Percentiles rank a stretch among this genome's conserved stretches.
Conservation (phyloP, 2,797 vertebrate species). For the Hozukius guyotensis region DNA sequence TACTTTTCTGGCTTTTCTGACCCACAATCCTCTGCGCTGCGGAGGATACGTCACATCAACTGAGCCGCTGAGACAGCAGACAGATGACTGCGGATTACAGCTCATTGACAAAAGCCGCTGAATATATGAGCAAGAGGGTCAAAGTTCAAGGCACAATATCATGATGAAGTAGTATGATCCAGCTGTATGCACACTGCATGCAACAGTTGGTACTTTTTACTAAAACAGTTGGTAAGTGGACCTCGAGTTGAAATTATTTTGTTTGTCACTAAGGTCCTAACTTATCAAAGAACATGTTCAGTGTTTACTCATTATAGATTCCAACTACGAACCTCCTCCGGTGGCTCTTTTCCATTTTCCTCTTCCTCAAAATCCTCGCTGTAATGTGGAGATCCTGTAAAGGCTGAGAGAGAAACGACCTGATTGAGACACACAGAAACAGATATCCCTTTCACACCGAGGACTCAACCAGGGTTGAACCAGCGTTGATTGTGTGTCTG, state of each 20-base stretch:
- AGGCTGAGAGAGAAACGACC: not conserved
- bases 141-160: not conserved
- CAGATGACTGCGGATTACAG: not conserved
- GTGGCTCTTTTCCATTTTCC: constrained; percentile 37
- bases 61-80: not conserved
- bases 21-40: too few species aligned
- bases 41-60: too few species aligned
- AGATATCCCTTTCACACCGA: too few species aligned
- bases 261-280: not conserved
- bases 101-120: not conserved
- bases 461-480: too few species aligned
- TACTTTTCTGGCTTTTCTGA: too few species aligned
- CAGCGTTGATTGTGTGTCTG: too few species aligned
- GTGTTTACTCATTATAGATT: not conserved
- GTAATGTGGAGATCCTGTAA: constrained; percentile 70
- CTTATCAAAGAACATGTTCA: not conserved
- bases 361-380: constrained; percentile 84
- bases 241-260: not conserved
- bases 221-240: too few species aligned
- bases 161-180: not conserved
- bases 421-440: not conserved
- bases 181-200: not conserved
- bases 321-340: constrained; percentile 58
- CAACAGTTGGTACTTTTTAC: not conserved
- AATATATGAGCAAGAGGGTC: not conserved